Evolutionary conservation across 2,888 invertebrate species (phyloP), one percentile per base, ranked within the genome.

Genomic region (Suillia variegata): DNA sequence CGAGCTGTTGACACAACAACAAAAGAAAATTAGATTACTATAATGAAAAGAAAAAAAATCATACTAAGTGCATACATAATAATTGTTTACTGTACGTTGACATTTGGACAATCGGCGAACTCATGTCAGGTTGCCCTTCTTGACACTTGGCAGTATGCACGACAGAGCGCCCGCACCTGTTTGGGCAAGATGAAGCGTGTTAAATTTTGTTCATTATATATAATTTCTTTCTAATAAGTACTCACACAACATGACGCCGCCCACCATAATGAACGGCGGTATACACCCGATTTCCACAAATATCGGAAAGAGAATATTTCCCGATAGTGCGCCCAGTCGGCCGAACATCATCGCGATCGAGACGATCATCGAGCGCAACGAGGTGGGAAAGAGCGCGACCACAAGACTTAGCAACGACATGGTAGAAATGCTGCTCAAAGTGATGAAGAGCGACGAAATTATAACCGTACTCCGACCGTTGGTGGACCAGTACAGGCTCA

Each of bases 271-370:
- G 75, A 92, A 92, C 2, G 91, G 91, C 18, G 90, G 89, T 24
- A 88, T 80, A 71, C 92, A 92, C 34, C 91, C 91, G 22, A 85
- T 82, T 66, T 85, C 80, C 47, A 92, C 83, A 51, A 92, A 84
- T 21, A 87, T 82, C 0, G 92, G 91, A 72, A 92, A 92, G 2
- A 88, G 74, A 49, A 91, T 80, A 65, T 91, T 91, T 3, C 91
- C 92, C 2, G 86, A 79, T 42, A 90, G 85, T 5, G 91, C 89
- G 5, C 91, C 91, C 13, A 87, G 70, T 38, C 91, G 84, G 1
- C 90, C 91, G 52, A 84, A 83, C 89, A 91, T 90, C 84, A 91
- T 85, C 33, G 88, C 87, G 3, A 87, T 83, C 0, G 90, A 87
- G 67, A 92, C 85, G 0, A 90, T 87, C 87, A 90, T 62, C 58